Conservation (phyloP, 2,113 vertebrate species). For the Kobus ellipsiprymnus region DNA sequence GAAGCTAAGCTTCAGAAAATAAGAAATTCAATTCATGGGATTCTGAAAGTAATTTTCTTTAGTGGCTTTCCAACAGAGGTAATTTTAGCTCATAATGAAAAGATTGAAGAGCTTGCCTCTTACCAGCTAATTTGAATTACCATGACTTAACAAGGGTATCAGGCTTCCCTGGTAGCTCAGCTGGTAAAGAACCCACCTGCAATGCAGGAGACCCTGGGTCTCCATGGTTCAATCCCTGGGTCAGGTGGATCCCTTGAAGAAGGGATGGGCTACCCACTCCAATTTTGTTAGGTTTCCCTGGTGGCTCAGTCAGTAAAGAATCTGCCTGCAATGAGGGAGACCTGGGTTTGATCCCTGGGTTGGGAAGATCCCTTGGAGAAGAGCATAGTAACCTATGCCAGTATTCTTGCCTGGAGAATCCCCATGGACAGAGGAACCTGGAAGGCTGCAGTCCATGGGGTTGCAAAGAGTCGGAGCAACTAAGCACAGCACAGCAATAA, state of each 20-base stretch:
- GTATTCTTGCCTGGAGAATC: not conserved
- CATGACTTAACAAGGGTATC: not conserved
- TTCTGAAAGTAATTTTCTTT: constrained; percentile 7
- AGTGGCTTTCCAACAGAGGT: not conserved
- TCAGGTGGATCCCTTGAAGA: not conserved
- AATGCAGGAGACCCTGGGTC: not conserved
- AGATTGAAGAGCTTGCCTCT: constrained; percentile 13
- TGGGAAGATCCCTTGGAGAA: not conserved
- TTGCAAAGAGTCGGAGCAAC: not conserved
- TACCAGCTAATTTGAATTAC: constrained; percentile 1
- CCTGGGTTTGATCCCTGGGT: not conserved
- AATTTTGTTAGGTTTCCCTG: not conserved
- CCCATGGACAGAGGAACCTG: not conserved
- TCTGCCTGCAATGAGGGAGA: not conserved
- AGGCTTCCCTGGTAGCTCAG: not conserved
- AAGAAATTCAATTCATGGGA: not conserved
- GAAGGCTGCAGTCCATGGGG: not conserved
- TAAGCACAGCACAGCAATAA: not conserved
- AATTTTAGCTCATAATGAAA: not conserved
- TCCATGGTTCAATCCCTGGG: not conserved
- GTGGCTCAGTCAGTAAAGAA: not conserved
- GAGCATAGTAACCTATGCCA: not conserved
- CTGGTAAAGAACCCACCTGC: not conserved
- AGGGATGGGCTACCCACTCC: not conserved
- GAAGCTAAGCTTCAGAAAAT: constrained; percentile 11